These are phyloP conservation scores for Aspiorhynchus laticeps DNA, from an alignment of 2,113 vertebrate species.

Conservation along the genomic window DNA sequence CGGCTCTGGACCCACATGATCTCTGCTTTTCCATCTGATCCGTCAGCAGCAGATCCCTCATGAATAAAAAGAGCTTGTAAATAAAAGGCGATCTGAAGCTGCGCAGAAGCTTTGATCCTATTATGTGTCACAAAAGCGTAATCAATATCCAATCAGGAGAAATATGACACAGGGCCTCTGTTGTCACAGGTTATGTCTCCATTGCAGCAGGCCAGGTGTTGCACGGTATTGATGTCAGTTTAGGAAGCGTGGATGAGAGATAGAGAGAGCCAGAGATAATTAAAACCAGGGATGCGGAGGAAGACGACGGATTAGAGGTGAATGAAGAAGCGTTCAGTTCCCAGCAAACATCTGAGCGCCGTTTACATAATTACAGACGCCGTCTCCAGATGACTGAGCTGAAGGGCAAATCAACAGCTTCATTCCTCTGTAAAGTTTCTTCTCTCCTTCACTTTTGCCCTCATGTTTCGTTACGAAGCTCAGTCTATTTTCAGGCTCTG, in stretches of 20 bases:
- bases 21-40: too few species aligned
- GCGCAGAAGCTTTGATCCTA: conserved; percentile 74
- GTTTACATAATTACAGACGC: neutral
- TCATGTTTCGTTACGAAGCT: too few species aligned
- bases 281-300: conserved; percentile 59
- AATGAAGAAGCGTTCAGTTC: neutral
- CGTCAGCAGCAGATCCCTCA: too few species aligned
- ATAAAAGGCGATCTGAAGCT: conserved; percentile 69
- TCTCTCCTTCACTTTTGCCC: neutral
- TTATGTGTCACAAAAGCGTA: conserved; percentile 68
- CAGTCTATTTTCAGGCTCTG: too few species aligned
- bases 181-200: conserved; percentile 68
- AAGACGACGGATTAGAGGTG: neutral
- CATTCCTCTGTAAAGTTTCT: too few species aligned
- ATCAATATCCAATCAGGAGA: conserved; percentile 83
- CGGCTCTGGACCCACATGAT: too few species aligned
- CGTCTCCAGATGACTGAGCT: neutral
- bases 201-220: conserved; percentile 75
- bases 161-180: conserved; percentile 23
- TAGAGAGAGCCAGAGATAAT: conserved; percentile 71
- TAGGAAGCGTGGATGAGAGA: conserved; percentile 76
- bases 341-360: neutral
- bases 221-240: conserved; percentile 47
- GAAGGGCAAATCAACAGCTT: neutral
- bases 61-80: conserved; percentile 62